Evolutionary conservation across 1,140 invertebrate species (phyloP), one percentile per base, ranked within the genome.

Genomic region (Drosophila bifasciata): DNA sequence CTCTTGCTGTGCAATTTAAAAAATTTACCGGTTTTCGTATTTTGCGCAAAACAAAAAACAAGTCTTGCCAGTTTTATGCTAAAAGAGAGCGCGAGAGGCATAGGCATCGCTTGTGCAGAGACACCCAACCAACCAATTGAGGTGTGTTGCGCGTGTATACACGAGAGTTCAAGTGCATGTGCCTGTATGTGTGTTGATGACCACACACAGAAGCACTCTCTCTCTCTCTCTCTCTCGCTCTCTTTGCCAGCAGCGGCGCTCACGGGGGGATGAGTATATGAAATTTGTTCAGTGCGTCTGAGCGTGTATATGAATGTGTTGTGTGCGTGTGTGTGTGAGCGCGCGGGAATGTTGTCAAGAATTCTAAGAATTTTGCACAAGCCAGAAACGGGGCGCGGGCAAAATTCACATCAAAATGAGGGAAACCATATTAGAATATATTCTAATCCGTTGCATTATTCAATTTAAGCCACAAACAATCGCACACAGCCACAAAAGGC

Each of bases 301-400:
- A 13, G 1, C 57, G 52, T 66, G 46, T 72, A 39, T 66, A 72
- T 70, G 16, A 21, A 43, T 32, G 16, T 45, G 21, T 39, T 45
- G 23, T 40, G 17, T 57, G 17, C 28, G 41, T 55, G 9, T 50
- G 36, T 84, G 53, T 62, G 58, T 76, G 71, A 76, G 63, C 61
- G 84, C 83, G 83, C 83, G 83, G 83, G 83, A 88, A 88, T 88
- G 83, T 88, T 88, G 80, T 66, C 69, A 88, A 81, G 83, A 88
- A 88, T 88, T 88, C 83, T 83, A 83, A 88, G 83, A 88, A 88
- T 88, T 88, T 86, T 68, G 75, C 78, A 74, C 60, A 76, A 88
- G 62, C 60, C 25, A 75, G 8, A 73, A 40, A 32, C 41, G 56
- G 64, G 59, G 59, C 52, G 41, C 60, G 75, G 63, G 61, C 41